Conservation (phyloP, 2,797 vertebrate genomes). For the Epinephelus malabaricus region DNA sequence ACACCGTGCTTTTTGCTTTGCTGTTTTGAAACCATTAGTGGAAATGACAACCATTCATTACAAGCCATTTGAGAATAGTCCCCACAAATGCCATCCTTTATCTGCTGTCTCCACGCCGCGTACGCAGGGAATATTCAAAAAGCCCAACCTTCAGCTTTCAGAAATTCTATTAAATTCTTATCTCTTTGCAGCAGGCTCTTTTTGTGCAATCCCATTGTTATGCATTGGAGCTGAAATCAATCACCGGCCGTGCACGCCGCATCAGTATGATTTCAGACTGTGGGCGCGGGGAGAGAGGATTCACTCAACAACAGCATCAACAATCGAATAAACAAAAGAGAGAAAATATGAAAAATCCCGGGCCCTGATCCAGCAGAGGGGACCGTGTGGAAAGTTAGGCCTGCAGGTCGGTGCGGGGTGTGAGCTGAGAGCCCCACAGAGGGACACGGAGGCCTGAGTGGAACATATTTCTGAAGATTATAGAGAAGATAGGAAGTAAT, state of each 20-base stretch:
- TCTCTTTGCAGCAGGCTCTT: slow-evolving; percentile 94
- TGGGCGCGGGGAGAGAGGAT: slow-evolving; percentile 59
- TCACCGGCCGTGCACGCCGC: slow-evolving; percentile 86
- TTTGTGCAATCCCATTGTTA: slow-evolving; percentile 92
- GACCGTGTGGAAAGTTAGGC: slow-evolving; percentile 15
- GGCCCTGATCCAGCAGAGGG: slow-evolving; percentile 41
- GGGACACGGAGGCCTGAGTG: background rate
- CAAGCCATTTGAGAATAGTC: slow-evolving; percentile 90
- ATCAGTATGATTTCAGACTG: slow-evolving; percentile 88
- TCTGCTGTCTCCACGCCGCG: slow-evolving; percentile 90
- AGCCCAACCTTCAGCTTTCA: slow-evolving; percentile 94
- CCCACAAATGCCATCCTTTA: slow-evolving; percentile 92
- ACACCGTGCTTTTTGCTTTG: slow-evolving; percentile 77
- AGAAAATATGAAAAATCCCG: slow-evolving; percentile 23
- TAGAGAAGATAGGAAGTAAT: background rate
- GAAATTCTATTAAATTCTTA: slow-evolving; percentile 98
- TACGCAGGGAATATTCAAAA: slow-evolving; percentile 93
- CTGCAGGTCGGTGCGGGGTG: slow-evolving; percentile 13
- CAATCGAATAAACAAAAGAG: slow-evolving; percentile 83
- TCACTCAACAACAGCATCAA: slow-evolving; percentile 73
- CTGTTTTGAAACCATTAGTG: slow-evolving; percentile 89
- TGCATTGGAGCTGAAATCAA: slow-evolving; percentile 90
- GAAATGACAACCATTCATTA: slow-evolving; percentile 93
- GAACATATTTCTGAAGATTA: background rate
- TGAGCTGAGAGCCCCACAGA: slow-evolving; percentile 1